These are phyloP conservation scores for Reticulitermes lucifugus DNA, from an alignment of 2,888 invertebrate genomes.

Conservation along the genomic window DNA sequence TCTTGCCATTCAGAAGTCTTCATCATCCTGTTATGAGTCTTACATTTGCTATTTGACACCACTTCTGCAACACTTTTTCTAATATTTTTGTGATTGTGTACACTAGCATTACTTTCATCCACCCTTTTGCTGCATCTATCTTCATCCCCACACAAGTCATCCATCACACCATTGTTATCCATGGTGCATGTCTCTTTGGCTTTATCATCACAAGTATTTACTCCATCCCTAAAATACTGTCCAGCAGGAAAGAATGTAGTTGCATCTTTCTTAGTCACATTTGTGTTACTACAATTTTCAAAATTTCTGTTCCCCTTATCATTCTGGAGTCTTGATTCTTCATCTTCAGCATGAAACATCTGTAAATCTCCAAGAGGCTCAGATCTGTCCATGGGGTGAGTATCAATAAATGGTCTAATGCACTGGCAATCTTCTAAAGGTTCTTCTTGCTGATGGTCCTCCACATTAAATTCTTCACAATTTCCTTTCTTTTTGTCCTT, in stretches of 20 bases:
- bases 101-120: background rate
- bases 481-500: background rate
- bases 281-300: background rate
- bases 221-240: background rate
- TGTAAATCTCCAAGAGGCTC: background rate
- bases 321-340: background rate
- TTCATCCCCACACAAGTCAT: background rate
- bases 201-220: background rate
- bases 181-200: no score
- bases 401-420: background rate
- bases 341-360: background rate
- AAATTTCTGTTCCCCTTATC: background rate
- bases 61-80: background rate
- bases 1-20: background rate
- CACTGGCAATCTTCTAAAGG: background rate
- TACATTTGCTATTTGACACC: background rate
- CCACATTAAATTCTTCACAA: background rate
- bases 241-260: background rate
- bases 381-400: background rate
- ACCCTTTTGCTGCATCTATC: background rate
- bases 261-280: background rate
- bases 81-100: background rate
- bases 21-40: background rate
- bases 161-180: background rate
- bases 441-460: background rate